Evolutionary conservation across 2,888 invertebrate species (phyloP).

Genomic region (Anthophora plumipes): DNA sequence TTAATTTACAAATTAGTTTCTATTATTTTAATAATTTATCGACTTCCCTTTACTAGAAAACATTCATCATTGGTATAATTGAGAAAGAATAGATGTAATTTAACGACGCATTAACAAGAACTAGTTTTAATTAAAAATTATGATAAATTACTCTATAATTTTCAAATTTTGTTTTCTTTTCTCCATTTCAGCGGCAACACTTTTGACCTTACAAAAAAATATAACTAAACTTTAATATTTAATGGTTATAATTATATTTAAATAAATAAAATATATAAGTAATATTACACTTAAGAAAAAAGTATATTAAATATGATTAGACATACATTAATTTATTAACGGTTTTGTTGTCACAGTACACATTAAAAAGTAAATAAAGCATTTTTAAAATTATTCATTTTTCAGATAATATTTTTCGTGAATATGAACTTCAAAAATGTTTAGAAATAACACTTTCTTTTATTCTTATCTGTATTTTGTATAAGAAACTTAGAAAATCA

Average conservation of each 20-base stretch:
- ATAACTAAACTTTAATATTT: too few species aligned
- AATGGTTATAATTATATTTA: too few species aligned
- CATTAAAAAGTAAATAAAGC: slow-evolving; percentile 11
- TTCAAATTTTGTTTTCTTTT: neutral
- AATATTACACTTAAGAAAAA: too few species aligned
- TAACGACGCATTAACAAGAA: neutral
- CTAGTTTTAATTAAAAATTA: neutral
- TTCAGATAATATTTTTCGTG: neutral
- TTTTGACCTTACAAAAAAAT: too few species aligned
- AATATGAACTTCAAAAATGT: neutral
- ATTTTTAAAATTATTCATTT: neutral
- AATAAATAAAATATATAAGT: too few species aligned
- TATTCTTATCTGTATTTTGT: slow-evolving; percentile 2
- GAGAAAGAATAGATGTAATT: neutral
- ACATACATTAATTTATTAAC: too few species aligned
- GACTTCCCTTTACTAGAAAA: too few species aligned
- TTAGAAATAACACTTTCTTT: slow-evolving; percentile 22
- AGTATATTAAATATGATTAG: too few species aligned
- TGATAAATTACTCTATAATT: neutral
- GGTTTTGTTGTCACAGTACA: slow-evolving; percentile 11
- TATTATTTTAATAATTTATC: too few species aligned
- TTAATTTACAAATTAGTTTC: too few species aligned
- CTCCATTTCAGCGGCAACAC: too few species aligned
- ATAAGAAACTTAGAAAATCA: slow-evolving; percentile 4
- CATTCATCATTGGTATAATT: too few species aligned